These are phyloP conservation scores for Leptura quadrifasciata DNA, from an alignment of 2,888 invertebrate genomes.

Conservation along the genomic window DNA sequence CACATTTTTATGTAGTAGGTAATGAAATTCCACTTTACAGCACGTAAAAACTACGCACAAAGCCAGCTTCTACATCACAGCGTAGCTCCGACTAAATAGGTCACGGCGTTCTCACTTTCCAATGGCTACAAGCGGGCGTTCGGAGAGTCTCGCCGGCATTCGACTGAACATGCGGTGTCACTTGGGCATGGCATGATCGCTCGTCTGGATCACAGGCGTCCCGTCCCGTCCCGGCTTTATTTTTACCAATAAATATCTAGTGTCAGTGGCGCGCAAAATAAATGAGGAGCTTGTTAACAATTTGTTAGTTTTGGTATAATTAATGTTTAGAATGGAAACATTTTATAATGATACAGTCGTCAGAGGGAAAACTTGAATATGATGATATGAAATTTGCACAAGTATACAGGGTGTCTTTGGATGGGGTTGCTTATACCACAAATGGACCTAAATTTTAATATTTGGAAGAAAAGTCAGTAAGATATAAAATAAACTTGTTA, in stretches of 20 bases:
- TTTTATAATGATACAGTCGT: too few species aligned
- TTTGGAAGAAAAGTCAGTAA: too few species aligned
- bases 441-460: too few species aligned
- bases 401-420: too few species aligned
- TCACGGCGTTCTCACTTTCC: constrained; percentile 28
- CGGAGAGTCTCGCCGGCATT: constrained; percentile 36
- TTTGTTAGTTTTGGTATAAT: too few species aligned
- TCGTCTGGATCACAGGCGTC: neutral
- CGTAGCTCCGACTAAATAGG: constrained; percentile 14
- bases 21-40: neutral
- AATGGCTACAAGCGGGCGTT: constrained; percentile 43
- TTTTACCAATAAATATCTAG: neutral
- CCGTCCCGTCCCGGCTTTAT: neutral
- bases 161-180: neutral
- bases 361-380: too few species aligned
- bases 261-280: neutral
- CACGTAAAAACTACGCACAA: neutral
- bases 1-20: constrained; percentile 19
- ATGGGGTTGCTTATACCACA: too few species aligned
- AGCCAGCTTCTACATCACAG: constrained; percentile 31
- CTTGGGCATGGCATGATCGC: constrained; percentile 32
- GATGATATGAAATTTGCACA: too few species aligned
- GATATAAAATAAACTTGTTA: too few species aligned
- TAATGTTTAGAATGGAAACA: too few species aligned
- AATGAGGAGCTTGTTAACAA: too few species aligned